Base-by-base conservation (phyloP, 1,140 invertebrate species). In the Euura saliciscinereae region DNA sequence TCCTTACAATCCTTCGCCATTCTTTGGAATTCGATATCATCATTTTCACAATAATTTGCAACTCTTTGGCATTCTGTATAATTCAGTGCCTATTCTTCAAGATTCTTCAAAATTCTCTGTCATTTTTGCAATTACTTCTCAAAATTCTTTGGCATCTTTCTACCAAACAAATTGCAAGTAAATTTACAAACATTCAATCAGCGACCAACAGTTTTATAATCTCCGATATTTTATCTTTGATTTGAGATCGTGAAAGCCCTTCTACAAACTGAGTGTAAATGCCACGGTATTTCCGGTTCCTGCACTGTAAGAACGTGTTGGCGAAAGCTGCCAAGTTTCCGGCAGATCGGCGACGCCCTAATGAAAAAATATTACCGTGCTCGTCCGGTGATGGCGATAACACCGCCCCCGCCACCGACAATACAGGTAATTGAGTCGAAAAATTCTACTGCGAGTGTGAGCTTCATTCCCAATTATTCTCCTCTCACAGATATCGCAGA, bases 261-360 rank as follows among this genome's bases (percentile, higher is more conserved):
- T 77, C 89, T 97, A 67, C 91, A 93, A 73, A 93, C 93, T 43
- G 94, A 97, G 85, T 98, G 97, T 89, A 98, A 98, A 86, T 99
- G 98, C 84, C 97, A 99, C 84, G 98, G 98, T 4, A 96, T 99
- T 43, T 98, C 96, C 69, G 97, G 97, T 2, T 97, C 96, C 69
- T 99, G 97, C 83, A 96, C 96, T 1, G 91, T 98, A 86, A 93
- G 95, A 82, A 99, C 97, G 3, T 99, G 98, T 85, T 99, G 97
- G 97, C 91, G 93, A 82, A 95, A 94, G 42, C 88, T 98, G 82
- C 94, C 95, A 42, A 92, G 93, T 43, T 98, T 98, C 89, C 90
- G 93, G 69, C 89, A 92, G 78, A 92, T 98, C 65, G 96, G 96
- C 43, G 92, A 95, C 76, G 92, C 91, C 71, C 89, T 98, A 44